These are phyloP conservation scores for Eristalinus sepulchralis DNA, from an alignment of 2,888 invertebrate genomes.

Conservation along the genomic window DNA sequence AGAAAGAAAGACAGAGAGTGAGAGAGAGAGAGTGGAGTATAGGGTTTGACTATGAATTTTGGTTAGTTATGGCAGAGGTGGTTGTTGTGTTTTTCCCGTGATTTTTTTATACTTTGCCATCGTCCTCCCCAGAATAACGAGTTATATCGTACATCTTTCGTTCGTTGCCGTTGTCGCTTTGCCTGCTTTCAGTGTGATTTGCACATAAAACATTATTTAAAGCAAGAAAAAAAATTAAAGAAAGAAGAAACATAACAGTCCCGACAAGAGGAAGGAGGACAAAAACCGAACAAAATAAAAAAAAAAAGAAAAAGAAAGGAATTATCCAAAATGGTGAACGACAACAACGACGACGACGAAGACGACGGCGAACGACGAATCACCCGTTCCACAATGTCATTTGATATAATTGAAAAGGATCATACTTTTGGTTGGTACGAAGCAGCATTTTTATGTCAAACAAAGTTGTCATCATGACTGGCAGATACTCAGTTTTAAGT, in stretches of 20 bases:
- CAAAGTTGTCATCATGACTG: constrained; percentile 65
- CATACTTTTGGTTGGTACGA: constrained; percentile 52
- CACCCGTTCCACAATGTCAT: constrained; percentile 52
- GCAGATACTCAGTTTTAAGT: constrained; percentile 47
- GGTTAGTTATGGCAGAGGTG: constrained; percentile 5
- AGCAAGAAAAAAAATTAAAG: neutral
- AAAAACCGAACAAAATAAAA: too few species aligned
- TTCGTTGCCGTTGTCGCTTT: neutral
- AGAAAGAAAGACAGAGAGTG: neutral
- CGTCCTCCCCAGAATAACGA: constrained; percentile 24
- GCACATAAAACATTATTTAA: constrained; percentile 42
- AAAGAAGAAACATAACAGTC: neutral
- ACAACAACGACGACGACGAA: neutral
- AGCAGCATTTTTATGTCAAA: constrained; percentile 52
- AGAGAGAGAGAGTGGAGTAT: neutral
- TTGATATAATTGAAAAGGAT: constrained; percentile 69
- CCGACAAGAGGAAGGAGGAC: neutral
- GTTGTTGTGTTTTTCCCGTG: constrained; percentile 11
- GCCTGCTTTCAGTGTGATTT: constrained; percentile 23
- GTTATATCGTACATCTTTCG: constrained; percentile 44
- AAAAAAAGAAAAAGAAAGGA: neutral
- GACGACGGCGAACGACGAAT: neutral
- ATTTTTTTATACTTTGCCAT: neutral
- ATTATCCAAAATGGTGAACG: constrained; percentile 49
- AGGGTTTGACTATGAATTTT: neutral